phyloP scores from a whole-genome alignment of 37 sponge, comb jelly and placozoan species.

The Halisarca cf. caerulea region DNA sequence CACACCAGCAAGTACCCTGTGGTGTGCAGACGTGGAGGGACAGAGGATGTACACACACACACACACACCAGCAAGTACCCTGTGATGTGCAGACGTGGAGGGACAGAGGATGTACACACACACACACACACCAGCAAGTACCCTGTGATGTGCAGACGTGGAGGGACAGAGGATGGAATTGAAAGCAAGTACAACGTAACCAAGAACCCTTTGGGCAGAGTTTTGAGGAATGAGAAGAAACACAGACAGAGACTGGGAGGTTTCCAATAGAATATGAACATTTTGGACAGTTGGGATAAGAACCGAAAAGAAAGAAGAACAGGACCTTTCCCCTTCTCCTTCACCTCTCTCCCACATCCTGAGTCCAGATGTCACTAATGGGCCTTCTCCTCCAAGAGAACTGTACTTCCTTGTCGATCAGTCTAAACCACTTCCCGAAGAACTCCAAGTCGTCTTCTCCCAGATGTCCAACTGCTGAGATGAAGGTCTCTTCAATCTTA shows the following conservation, averaged over 20 bases:
- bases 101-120: not conserved
- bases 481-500: slow-evolving; percentile 58
- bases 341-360: slow-evolving; percentile 41
- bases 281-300: no score
- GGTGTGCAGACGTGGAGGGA: not conserved
- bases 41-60: not conserved
- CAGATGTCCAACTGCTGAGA: slow-evolving; percentile 26
- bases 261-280: not conserved
- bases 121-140: no score
- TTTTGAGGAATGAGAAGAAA: no score
- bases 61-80: not conserved
- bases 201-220: no score
- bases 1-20: not conserved
- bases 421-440: slow-evolving; percentile 57
- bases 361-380: slow-evolving; percentile 30
- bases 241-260: not conserved
- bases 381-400: not conserved
- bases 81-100: not conserved
- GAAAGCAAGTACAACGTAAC: no score
- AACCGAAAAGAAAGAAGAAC: not conserved
- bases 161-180: not conserved
- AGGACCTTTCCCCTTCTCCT: not conserved
- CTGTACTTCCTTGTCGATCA: slow-evolving; percentile 33
- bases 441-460: slow-evolving; percentile 29
- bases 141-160: not conserved